phyloP scores from a whole-genome alignment of 2,797 vertebrate genomes.

The Channallabes apus region DNA sequence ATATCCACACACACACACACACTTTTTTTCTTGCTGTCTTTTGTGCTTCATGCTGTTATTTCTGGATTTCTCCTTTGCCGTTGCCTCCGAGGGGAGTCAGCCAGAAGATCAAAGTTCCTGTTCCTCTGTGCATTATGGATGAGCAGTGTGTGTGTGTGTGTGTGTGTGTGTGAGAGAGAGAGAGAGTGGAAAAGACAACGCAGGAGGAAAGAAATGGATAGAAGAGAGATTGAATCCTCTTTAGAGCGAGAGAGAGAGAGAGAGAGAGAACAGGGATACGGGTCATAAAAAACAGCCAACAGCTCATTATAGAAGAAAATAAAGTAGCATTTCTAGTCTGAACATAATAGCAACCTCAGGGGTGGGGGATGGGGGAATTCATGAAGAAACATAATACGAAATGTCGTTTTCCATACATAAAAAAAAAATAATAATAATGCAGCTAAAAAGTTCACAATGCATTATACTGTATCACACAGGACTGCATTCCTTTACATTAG shows the following conservation, averaged over 20 bases:
- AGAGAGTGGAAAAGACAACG: not conserved
- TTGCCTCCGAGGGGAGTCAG: conserved; percentile 42
- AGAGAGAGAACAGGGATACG: not conserved
- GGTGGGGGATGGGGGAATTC: not conserved
- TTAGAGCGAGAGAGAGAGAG: not conserved
- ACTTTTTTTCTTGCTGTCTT: conserved; percentile 4
- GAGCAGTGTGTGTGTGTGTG: conserved; percentile 4
- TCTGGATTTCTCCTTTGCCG: conserved; percentile 43
- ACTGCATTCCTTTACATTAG: not conserved
- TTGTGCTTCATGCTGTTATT: conserved; percentile 41
- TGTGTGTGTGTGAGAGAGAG: conserved; percentile 8
- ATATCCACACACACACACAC: conserved; percentile 18
- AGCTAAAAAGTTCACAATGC: not conserved
- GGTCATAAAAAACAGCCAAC: conserved; percentile 1
- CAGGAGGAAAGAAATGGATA: conserved; percentile 12
- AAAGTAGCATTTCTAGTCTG: not conserved
- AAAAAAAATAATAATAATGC: not conserved
- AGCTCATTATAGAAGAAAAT: conserved; percentile 12
- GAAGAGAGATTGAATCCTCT: not conserved
- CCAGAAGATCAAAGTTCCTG: conserved; percentile 45
- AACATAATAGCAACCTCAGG: not conserved
- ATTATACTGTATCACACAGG: not conserved
- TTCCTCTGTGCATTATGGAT: conserved; percentile 43
- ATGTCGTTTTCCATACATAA: not conserved
- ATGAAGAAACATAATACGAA: not conserved